Evolutionary conservation across 2,888 invertebrate genomes (phyloP).

Genomic region (Tanytarsus gracilentus): DNA sequence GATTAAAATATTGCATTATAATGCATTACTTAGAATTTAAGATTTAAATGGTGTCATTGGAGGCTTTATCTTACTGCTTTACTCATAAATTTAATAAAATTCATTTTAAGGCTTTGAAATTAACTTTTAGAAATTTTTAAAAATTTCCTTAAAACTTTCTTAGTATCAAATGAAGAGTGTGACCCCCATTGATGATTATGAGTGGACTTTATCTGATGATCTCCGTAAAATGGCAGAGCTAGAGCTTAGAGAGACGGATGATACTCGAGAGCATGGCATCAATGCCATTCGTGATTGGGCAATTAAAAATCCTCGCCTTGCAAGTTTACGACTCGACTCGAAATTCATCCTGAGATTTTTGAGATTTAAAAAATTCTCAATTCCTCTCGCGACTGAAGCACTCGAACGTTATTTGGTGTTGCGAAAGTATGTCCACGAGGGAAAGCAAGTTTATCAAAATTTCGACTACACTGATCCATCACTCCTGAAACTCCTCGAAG

Average conservation of each 20-base stretch:
- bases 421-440: constrained; percentile 58
- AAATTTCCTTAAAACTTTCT: background rate
- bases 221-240: constrained; percentile 55
- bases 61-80: no score
- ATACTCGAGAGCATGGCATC: constrained; percentile 55
- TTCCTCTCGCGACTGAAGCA: constrained; percentile 68
- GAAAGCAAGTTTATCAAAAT: constrained; percentile 52
- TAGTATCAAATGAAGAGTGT: constrained; percentile 43
- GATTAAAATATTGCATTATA: constrained; percentile 45
- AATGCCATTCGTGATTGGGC: constrained; percentile 57
- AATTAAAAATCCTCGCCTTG: constrained; percentile 54
- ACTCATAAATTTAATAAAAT: no score
- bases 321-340: constrained; percentile 58
- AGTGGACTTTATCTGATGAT: constrained; percentile 51
- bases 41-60: no score
- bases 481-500: constrained; percentile 59
- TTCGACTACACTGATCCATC: constrained; percentile 61
- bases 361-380: constrained; percentile 69
- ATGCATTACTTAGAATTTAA: no score
- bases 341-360: constrained; percentile 65
- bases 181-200: constrained; percentile 55
- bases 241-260: constrained; percentile 59
- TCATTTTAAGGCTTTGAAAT: background rate
- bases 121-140: background rate
- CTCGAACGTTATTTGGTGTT: constrained; percentile 68